Evolutionary conservation across 2,113 vertebrate genomes (phyloP).

Genomic region (Calonectris borealis): DNA sequence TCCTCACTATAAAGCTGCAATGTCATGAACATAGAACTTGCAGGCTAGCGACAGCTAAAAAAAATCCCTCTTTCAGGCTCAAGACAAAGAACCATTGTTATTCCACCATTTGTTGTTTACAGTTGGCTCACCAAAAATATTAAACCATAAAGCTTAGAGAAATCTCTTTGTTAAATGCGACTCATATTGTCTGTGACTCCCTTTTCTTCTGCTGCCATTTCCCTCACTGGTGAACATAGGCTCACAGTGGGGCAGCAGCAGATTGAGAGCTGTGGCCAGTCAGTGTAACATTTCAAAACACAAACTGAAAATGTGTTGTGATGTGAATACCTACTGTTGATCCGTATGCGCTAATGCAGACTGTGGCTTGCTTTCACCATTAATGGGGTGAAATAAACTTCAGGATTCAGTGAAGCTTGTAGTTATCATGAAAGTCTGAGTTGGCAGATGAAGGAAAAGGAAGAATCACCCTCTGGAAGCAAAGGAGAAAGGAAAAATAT

Average conservation of each 20-base stretch:
- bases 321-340: conserved; percentile 33
- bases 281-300: conserved; percentile 47
- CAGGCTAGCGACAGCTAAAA: neutral
- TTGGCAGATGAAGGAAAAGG: neutral
- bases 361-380: conserved; percentile 10
- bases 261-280: neutral
- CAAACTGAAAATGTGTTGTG: conserved; percentile 49
- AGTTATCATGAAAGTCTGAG: conserved; percentile 5
- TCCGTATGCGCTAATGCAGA: neutral
- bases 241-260: conserved; percentile 3
- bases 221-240: neutral
- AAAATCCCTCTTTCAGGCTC: neutral
- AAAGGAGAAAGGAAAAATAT: neutral
- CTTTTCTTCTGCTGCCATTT: neutral
- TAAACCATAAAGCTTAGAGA: neutral
- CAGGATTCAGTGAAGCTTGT: conserved; percentile 19
- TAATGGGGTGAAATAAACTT: conserved; percentile 39
- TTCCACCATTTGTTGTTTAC: neutral
- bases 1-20: neutral
- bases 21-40: neutral
- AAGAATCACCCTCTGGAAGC: neutral
- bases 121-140: neutral
- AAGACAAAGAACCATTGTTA: neutral
- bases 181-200: neutral
- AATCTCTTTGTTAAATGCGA: conserved; percentile 8